A percentile compares a stretch with the other conserved stretches of the same genome.
phyloP scores from a whole-genome alignment of 2,888 invertebrate species.

The Anorthoa munda region DNA sequence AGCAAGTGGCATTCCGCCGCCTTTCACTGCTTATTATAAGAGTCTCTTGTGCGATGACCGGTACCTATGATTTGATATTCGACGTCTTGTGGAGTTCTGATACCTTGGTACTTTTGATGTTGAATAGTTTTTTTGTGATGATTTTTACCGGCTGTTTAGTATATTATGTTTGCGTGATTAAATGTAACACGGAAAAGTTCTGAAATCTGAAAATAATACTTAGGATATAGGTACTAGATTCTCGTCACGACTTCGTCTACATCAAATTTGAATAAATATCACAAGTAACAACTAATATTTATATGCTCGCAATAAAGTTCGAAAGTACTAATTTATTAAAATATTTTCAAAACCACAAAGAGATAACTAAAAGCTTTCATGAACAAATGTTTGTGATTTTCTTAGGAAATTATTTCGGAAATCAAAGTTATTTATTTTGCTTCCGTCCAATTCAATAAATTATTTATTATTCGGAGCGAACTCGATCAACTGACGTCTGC shows the following conservation, averaged over 20 bases:
- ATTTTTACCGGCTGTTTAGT: background rate
- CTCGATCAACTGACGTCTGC: background rate
- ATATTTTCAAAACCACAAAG: too few species aligned
- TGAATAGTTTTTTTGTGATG: background rate
- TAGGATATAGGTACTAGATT: too few species aligned
- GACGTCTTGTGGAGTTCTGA: constrained; percentile 30
- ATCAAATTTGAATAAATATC: too few species aligned
- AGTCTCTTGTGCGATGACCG: constrained; percentile 51
- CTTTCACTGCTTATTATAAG: constrained; percentile 69
- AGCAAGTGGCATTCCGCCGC: constrained; percentile 71
- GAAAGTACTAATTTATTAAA: too few species aligned
- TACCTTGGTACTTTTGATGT: constrained; percentile 33
- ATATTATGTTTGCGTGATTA: too few species aligned
- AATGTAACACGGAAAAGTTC: too few species aligned
- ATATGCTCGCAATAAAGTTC: too few species aligned
- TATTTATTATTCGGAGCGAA: background rate
- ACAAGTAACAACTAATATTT: too few species aligned
- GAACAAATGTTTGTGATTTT: background rate
- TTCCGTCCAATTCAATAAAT: background rate
- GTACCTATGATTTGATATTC: constrained; percentile 31
- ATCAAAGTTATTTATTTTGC: background rate
- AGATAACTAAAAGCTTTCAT: too few species aligned
- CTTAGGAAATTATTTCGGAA: background rate
- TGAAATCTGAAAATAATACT: too few species aligned
- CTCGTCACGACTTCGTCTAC: too few species aligned